These are phyloP conservation scores for Lepeophtheirus nordmannii DNA, from an alignment of 2,888 invertebrate species.

Conservation along the genomic window DNA sequence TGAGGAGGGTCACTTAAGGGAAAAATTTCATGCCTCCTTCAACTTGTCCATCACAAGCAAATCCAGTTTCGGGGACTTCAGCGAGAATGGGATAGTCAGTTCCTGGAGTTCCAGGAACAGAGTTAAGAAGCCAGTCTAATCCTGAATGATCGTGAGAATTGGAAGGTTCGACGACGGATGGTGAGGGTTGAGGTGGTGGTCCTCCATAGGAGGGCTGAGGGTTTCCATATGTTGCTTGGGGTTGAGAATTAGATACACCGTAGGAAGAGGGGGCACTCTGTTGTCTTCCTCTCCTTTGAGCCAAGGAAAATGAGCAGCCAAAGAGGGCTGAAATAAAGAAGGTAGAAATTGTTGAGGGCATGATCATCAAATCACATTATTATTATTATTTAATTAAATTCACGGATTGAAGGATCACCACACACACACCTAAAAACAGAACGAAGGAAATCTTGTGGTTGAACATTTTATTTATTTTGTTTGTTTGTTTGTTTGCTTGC, in stretches of 20 bases:
- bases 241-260: not conserved
- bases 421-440: too few species aligned
- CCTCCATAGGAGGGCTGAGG: not conserved
- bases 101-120: conserved; percentile 27
- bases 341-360: too few species aligned
- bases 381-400: too few species aligned
- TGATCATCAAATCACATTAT: too few species aligned
- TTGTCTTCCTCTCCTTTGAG: not conserved
- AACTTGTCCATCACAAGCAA: conserved; percentile 25
- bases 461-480: too few species aligned
- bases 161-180: not conserved
- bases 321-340: too few species aligned
- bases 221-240: not conserved
- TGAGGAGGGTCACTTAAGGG: not conserved
- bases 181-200: not conserved
- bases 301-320: too few species aligned
- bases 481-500: too few species aligned
- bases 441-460: too few species aligned
- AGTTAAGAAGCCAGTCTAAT: conserved; percentile 21
- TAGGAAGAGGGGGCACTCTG: not conserved
- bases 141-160: conserved; percentile 8
- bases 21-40: conserved; percentile 10
- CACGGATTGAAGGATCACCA: too few species aligned
- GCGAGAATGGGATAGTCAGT: conserved; percentile 27
- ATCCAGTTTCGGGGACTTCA: conserved; percentile 25